Conservation (phyloP, 1,140 invertebrate genomes). For the Drosophila lacteicornis region DNA sequence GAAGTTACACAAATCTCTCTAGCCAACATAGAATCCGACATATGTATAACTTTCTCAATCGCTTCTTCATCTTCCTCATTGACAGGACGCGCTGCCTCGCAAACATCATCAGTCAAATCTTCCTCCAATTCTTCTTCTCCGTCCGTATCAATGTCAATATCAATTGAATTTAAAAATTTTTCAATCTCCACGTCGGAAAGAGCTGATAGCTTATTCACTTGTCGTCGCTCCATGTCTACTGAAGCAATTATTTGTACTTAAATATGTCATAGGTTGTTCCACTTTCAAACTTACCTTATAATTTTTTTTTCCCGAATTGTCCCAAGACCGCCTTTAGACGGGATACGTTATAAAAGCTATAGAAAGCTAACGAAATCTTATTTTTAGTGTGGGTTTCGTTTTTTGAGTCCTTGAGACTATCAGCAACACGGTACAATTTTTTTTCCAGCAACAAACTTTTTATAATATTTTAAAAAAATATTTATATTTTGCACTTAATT, state of each 20-base stretch:
- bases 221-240: constrained; percentile 10
- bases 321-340: constrained; percentile 17
- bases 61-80: constrained; percentile 10
- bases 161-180: background rate
- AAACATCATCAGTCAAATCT: constrained; percentile 11
- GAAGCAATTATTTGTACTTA: constrained; percentile 9
- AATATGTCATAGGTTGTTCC: constrained; percentile 3
- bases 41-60: constrained; percentile 11
- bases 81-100: background rate
- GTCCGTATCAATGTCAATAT: constrained; percentile 1
- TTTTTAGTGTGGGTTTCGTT: constrained; percentile 10
- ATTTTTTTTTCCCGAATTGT: constrained; percentile 15
- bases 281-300: constrained; percentile 2
- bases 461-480: constrained; percentile 16
- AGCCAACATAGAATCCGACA: constrained; percentile 18
- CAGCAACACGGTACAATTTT: constrained; percentile 12
- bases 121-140: constrained; percentile 19
- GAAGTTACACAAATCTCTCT: constrained; percentile 21
- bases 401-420: constrained; percentile 11
- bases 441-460: constrained; percentile 19
- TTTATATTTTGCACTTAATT: constrained; percentile 7
- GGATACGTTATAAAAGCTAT: constrained; percentile 2
- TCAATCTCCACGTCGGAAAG: constrained; percentile 10
- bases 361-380: constrained; percentile 16
- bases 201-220: constrained; percentile 9